Conservation (phyloP, 2,113 vertebrate species). For the Notiomystis cincta region DNA sequence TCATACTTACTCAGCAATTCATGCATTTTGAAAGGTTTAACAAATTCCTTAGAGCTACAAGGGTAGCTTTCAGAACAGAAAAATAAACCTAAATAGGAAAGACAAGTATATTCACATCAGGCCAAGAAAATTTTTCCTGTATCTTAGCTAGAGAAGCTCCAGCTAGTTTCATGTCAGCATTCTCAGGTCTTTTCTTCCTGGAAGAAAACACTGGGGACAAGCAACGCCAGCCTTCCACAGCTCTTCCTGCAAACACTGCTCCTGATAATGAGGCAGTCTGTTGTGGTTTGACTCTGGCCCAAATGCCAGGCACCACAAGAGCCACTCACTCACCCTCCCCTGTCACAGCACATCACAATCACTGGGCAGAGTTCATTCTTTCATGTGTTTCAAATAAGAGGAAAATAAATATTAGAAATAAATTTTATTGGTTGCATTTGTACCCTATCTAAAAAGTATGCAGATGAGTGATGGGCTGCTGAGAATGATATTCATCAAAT, state of each 20-base stretch:
- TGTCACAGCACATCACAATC: too few relatives aligned
- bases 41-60: background rate
- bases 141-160: background rate
- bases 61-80: background rate
- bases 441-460: background rate
- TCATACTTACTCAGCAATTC: rapidly evolving
- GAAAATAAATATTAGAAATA: background rate
- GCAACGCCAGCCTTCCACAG: background rate
- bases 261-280: background rate
- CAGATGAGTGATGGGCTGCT: background rate
- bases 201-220: background rate
- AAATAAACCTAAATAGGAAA: background rate
- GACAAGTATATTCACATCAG: background rate
- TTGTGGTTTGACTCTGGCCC: too few relatives aligned
- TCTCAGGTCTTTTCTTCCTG: background rate
- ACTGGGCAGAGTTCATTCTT: background rate
- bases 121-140: background rate
- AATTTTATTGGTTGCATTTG: background rate
- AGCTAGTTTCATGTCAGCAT: background rate
- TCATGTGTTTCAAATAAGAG: background rate
- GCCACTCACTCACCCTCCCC: too few relatives aligned
- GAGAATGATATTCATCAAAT: background rate
- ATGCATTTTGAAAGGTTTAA: background rate
- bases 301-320: too few relatives aligned
- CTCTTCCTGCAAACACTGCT: background rate